Percentiles rank a stretch among this genome's conserved stretches.
Conservation (phyloP, 2,113 vertebrate genomes). For the Sardina pilchardus region DNA sequence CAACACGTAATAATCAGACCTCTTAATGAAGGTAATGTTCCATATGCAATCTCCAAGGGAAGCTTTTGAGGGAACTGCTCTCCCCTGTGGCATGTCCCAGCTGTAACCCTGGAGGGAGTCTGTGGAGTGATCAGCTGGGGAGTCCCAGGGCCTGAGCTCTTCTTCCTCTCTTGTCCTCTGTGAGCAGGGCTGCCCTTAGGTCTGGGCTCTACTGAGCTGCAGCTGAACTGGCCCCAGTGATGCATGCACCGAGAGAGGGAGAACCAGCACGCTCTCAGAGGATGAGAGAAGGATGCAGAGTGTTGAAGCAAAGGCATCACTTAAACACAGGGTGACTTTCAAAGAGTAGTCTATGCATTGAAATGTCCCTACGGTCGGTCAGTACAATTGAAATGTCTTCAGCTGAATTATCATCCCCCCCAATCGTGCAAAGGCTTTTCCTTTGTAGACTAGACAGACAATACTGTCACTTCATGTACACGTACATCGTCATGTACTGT, state of each 20-base stretch:
- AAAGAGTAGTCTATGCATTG: background rate
- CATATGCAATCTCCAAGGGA: background rate
- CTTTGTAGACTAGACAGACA: background rate
- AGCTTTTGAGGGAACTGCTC: background rate
- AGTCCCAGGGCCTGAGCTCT: background rate
- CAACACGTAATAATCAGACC: background rate
- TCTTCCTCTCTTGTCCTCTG: background rate
- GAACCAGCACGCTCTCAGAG: background rate
- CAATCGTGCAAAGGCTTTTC: background rate
- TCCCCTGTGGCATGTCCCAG: background rate
- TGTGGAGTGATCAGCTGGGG: background rate
- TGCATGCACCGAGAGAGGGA: background rate
- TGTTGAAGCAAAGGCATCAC: background rate
- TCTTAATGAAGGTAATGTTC: background rate
- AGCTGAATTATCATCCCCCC: background rate
- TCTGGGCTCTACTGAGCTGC: background rate
- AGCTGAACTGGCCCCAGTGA: background rate
- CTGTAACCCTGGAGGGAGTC: background rate
- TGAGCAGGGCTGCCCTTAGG: background rate
- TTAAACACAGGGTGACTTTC: too few relatives aligned
- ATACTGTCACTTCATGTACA: constrained; percentile 16
- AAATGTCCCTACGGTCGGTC: background rate
- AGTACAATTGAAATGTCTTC: background rate
- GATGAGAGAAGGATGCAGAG: background rate
- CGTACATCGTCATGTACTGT: background rate